Conservation (phyloP, 2,113 vertebrate genomes). For the Prunella fulvescens region DNA sequence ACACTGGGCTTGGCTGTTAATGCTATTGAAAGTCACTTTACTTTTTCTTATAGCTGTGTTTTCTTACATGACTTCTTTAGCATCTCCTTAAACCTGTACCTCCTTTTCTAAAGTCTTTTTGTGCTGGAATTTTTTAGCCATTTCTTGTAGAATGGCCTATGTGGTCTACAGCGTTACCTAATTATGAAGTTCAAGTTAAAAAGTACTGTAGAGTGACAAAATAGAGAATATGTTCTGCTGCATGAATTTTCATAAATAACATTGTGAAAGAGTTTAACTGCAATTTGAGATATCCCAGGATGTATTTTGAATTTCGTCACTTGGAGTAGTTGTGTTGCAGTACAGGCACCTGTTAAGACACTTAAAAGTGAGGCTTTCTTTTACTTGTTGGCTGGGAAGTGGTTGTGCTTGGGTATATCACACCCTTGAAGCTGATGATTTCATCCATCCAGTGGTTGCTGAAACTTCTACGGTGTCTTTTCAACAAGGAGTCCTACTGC, state of each 20-base stretch:
- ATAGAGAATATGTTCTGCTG: rapidly evolving
- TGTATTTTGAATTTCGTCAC: not conserved
- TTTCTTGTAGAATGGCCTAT: rapidly evolving
- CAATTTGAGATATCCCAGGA: not conserved
- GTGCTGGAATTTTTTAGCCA: not conserved
- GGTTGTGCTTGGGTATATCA: not conserved
- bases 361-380: not conserved
- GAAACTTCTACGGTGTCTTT: not conserved
- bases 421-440: not conserved
- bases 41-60: rapidly evolving
- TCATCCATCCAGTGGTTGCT: not conserved
- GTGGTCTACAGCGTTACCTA: rapidly evolving
- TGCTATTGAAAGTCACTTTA: rapidly evolving
- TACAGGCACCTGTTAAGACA: not conserved
- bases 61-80: not conserved
- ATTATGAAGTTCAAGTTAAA: rapidly evolving
- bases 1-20: rapidly evolving
- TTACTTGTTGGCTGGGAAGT: not conserved
- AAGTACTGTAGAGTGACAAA: not conserved
- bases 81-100: rapidly evolving
- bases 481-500: not conserved
- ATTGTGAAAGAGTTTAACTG: not conserved
- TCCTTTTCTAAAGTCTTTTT: rapidly evolving
- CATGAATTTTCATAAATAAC: rapidly evolving
- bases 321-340: rapidly evolving